Conservation (phyloP, 2,797 vertebrate genomes). For the Ispidina picta region DNA sequence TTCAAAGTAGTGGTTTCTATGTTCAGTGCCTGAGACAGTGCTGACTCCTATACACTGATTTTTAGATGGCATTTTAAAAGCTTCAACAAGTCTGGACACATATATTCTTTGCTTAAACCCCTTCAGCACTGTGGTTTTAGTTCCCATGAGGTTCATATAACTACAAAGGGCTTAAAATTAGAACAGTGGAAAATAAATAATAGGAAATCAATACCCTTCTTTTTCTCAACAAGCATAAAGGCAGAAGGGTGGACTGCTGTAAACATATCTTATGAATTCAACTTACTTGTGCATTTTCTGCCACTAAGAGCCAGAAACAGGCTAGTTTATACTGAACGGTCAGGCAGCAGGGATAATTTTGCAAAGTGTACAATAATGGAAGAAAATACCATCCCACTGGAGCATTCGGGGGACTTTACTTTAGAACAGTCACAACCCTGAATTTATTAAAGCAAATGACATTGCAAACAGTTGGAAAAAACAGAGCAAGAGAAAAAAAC, state of each 20-base stretch:
- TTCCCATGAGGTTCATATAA: not conserved
- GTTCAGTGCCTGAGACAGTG: not conserved
- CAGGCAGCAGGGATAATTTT: not conserved
- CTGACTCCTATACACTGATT: not conserved
- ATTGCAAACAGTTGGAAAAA: not conserved
- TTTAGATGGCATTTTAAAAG: slow-evolving; percentile 44
- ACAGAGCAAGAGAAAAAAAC: not conserved
- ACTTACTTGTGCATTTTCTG: not conserved
- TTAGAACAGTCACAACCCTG: not conserved
- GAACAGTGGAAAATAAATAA: slow-evolving; percentile 5
- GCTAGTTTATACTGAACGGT: not conserved
- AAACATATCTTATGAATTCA: not conserved
- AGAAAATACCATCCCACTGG: not conserved
- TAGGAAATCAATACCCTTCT: not conserved
- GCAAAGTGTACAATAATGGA: not conserved
- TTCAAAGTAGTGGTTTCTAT: not conserved
- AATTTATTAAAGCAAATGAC: not conserved
- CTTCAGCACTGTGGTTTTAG: not conserved
- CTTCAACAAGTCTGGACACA: not conserved
- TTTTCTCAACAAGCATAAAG: not conserved
- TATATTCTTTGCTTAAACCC: slow-evolving; percentile 20
- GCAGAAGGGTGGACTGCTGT: not conserved
- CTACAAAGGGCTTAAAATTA: not conserved
- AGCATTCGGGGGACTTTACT: not conserved
- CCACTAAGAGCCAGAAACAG: not conserved